phyloP scores from a whole-genome alignment of 2,113 vertebrate species.

The Mesitornis unicolor region DNA sequence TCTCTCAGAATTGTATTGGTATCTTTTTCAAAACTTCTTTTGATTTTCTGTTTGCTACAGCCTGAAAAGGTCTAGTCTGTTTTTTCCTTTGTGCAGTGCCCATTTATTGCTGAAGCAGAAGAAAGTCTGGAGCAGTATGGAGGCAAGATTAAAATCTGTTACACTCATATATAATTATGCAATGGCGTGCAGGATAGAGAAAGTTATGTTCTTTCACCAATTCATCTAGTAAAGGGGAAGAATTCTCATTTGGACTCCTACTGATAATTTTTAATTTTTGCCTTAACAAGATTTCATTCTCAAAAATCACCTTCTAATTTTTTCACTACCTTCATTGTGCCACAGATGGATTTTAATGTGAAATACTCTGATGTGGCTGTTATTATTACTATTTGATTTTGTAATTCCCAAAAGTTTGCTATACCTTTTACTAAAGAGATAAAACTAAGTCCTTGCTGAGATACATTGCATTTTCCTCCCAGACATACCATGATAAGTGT shows the following conservation, averaged over 20 bases:
- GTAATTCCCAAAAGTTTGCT: not conserved
- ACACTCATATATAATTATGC: not conserved
- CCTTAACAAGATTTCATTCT: not conserved
- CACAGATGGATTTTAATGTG: not conserved
- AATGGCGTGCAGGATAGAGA: not conserved
- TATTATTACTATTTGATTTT: not conserved
- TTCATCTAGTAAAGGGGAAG: not conserved
- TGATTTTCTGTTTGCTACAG: not conserved
- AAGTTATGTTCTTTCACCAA: not conserved
- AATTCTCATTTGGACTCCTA: not conserved
- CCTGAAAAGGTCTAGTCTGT: not conserved
- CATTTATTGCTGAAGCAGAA: not conserved
- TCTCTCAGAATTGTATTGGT: not conserved
- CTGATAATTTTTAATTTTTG: not conserved
- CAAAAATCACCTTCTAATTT: not conserved
- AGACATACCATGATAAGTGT: not conserved
- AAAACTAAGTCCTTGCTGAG: not conserved
- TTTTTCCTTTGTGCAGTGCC: not conserved
- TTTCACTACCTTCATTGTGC: not conserved
- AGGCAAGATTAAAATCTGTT: not conserved
- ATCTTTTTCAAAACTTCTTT: not conserved
- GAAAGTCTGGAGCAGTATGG: not conserved
- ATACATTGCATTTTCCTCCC: not conserved
- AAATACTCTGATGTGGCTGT: not conserved
- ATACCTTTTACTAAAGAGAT: not conserved